phyloP scores from a whole-genome alignment of 2,797 vertebrate species.

The Sciurus vulgaris region DNA sequence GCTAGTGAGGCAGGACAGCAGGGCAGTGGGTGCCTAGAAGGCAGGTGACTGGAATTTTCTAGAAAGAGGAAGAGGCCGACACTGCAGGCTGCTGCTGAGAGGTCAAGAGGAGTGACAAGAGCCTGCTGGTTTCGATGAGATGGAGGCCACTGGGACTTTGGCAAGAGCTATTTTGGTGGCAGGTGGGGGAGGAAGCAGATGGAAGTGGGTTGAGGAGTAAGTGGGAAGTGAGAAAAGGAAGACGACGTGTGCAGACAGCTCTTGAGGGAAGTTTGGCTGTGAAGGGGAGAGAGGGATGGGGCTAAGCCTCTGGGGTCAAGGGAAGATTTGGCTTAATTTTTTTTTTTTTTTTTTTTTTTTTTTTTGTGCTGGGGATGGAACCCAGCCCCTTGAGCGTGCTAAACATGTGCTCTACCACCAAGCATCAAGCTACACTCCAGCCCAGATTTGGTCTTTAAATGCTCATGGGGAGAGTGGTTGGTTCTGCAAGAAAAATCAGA shows the following conservation, averaged over 20 bases:
- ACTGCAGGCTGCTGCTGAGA: background rate
- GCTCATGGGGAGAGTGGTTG: background rate
- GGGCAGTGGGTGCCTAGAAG: background rate
- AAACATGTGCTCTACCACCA: no score
- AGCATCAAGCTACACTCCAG: no score
- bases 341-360: background rate
- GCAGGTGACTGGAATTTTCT: background rate
- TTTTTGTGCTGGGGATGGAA: background rate
- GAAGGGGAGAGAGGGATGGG: background rate
- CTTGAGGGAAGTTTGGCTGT: slow-evolving; percentile 17
- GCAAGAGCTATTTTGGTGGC: slow-evolving; percentile 72
- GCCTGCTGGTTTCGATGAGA: slow-evolving; percentile 8
- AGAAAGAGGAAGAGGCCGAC: slow-evolving; percentile 46
- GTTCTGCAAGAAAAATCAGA: background rate
- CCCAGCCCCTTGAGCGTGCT: background rate
- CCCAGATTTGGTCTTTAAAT: background rate
- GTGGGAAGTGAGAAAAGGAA: slow-evolving; percentile 76
- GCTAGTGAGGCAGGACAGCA: background rate
- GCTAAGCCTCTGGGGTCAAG: background rate
- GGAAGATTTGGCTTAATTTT: background rate
- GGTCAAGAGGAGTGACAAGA: background rate
- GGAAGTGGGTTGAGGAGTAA: slow-evolving; percentile 73
- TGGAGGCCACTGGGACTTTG: background rate
- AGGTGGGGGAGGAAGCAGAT: slow-evolving; percentile 75
- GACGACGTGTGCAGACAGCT: slow-evolving; percentile 35